phyloP scores from a whole-genome alignment of 2,797 vertebrate genomes.

The Peromyscus attwateri region DNA sequence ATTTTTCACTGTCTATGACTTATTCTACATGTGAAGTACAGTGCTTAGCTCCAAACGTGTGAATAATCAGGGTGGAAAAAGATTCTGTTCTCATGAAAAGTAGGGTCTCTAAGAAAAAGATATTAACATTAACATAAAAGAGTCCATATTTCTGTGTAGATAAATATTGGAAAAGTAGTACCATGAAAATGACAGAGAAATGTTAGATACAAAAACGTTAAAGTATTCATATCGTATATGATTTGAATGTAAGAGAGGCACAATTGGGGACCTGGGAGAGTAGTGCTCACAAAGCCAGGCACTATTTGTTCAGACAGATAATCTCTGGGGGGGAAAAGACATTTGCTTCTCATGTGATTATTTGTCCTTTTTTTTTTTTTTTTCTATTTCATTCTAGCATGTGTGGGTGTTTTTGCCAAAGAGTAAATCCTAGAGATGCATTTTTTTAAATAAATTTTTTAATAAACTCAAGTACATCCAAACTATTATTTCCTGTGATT shows the following conservation, averaged over 20 bases:
- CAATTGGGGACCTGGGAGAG: not conserved
- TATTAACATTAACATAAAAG: not conserved
- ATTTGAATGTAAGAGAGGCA: not conserved
- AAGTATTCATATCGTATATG: too few species aligned
- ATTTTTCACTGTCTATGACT: not conserved
- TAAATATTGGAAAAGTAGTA: not conserved
- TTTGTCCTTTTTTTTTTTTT: too few species aligned
- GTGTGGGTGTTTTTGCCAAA: not conserved
- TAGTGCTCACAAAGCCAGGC: not conserved
- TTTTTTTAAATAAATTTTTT: slow-evolving; percentile 59
- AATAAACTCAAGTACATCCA: slow-evolving; percentile 4
- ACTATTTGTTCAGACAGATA: not conserved
- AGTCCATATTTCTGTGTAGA: not conserved
- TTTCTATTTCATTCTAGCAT: not conserved
- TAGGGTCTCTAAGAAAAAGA: not conserved
- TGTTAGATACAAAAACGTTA: not conserved
- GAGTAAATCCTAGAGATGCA: not conserved
- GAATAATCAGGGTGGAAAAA: not conserved
- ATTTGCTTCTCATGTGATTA: not conserved
- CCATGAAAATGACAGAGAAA: not conserved
- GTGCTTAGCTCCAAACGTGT: not conserved
- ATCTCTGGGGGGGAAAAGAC: not conserved
- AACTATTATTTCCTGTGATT: slow-evolving; percentile 60
- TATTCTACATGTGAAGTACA: not conserved
- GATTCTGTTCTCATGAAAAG: not conserved